Conservation (phyloP, 2,113 vertebrate species). For the Ardeotis arabs region DNA sequence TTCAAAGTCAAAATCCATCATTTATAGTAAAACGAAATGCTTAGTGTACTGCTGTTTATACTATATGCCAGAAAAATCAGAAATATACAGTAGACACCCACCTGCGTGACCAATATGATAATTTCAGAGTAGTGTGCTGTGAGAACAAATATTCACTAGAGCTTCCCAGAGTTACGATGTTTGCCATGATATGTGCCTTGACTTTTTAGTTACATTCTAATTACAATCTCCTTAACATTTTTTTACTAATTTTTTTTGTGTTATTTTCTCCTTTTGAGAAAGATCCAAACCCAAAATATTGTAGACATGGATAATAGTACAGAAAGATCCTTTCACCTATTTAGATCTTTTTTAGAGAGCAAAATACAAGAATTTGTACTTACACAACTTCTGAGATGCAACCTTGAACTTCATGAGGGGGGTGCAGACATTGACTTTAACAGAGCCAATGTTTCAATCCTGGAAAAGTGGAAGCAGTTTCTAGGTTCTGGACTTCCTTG, state of each 20-base stretch:
- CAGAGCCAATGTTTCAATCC: accelerated
- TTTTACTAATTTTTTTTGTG: not conserved
- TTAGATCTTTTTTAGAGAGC: not conserved
- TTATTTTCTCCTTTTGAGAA: not conserved
- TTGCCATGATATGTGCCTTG: not conserved
- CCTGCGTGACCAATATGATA: not conserved
- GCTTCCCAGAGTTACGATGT: not conserved
- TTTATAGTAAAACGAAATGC: not conserved
- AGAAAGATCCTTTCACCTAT: not conserved
- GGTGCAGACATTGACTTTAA: not conserved
- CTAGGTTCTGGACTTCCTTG: not conserved
- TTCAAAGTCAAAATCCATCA: not conserved
- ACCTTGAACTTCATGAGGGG: not conserved
- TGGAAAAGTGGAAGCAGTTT: not conserved
- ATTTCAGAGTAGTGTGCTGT: not conserved
- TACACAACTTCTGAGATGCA: not conserved
- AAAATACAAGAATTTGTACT: not conserved
- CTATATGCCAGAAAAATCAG: not conserved
- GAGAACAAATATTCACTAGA: not conserved
- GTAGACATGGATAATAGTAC: not conserved
- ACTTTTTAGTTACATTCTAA: not conserved
- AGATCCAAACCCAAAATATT: not conserved
- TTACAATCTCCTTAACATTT: not conserved
- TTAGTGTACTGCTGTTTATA: not conserved
- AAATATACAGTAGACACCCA: not conserved